Percentiles rank a stretch among this genome's conserved stretches.
Evolutionary conservation across 2,888 invertebrate species (phyloP).

Genomic region (Pseudoips prasinana): DNA sequence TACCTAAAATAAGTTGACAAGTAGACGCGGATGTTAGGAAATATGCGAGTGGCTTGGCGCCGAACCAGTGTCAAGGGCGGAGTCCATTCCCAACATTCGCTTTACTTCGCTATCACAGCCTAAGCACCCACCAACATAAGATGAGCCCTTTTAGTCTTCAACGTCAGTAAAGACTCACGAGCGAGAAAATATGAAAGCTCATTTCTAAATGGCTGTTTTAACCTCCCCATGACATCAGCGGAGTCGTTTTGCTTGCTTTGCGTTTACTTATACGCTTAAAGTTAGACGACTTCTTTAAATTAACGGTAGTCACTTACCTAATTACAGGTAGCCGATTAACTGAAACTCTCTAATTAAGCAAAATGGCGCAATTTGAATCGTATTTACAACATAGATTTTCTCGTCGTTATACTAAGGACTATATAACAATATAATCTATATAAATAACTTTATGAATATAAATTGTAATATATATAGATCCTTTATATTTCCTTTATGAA

Average conservation of each 20-base stretch:
- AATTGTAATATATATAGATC: too few species aligned
- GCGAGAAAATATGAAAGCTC: slow-evolving; percentile 36
- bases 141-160: slow-evolving; percentile 37
- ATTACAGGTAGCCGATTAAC: slow-evolving; percentile 35
- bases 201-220: slow-evolving; percentile 25
- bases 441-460: too few species aligned
- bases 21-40: slow-evolving; percentile 45
- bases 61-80: slow-evolving; percentile 66
- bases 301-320: slow-evolving; percentile 43
- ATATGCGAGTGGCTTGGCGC: slow-evolving; percentile 47
- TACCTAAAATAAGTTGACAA: slow-evolving; percentile 13
- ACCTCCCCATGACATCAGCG: slow-evolving; percentile 38
- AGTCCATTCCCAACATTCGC: slow-evolving; percentile 40
- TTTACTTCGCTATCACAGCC: slow-evolving; percentile 29
- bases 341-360: slow-evolving; percentile 37
- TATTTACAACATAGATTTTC: too few species aligned
- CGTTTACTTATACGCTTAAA: slow-evolving; percentile 39
- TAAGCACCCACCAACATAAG: slow-evolving; percentile 34
- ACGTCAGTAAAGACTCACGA: slow-evolving; percentile 22
- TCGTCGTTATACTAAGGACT: too few species aligned
- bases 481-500: too few species aligned
- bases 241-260: slow-evolving; percentile 35
- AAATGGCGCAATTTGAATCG: too few species aligned
- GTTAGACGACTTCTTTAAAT: slow-evolving; percentile 44
- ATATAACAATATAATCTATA: too few species aligned